Evolutionary conservation across 2,888 invertebrate genomes (phyloP), one percentile per base, ranked within the genome.

Genomic region (Glomeris marginata): DNA sequence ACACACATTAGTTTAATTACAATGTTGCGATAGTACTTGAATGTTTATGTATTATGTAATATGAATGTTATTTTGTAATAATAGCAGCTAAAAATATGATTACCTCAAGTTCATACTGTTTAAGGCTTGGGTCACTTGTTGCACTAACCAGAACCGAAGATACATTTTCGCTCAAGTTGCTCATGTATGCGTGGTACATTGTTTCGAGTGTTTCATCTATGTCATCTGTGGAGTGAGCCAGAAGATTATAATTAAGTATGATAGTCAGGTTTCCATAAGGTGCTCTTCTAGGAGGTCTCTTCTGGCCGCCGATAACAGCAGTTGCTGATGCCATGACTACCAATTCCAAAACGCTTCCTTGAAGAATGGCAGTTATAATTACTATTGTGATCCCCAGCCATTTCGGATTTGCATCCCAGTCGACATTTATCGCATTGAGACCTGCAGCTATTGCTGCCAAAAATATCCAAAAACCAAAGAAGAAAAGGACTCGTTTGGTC

Each of bases 111-210:
- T 53, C 53, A 21, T 51, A 51, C 33, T 53, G 41, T 33, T 53
- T 53, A 15, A 53, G 38, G 20, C 33, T 15, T 15, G 41, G 36
- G 35, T 45, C 48, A 38, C 51, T 51, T 21, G 53, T 53, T n/a
- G 53, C 53, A 42, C 53, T 53, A 13, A 53, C 53, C 21, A 53
- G 34, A 10, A 53, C 53, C 8, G 44, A 41, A 5, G 53, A 51
- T 11, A 49, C 47, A 20, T 49, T 53, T 13, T 51, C 49, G 33
- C 34, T 35, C 15, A 53, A 22, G 41, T 53, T 53, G 20, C 51
- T 47, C 51, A 53, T 49, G 51, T 51, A 53, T 1, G 53, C 53
- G 2, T 40, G 42, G 47, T 53, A 53, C 53, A 53, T 53, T 4
- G 51, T 53, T 33, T 16, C 33, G 37, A 46, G 51, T 5, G 53